Percentiles rank a stretch among this genome's conserved stretches.
These are phyloP conservation scores for Cyrtodaria siliqua DNA, from an alignment of 2,888 invertebrate genomes.

Conservation along the genomic window DNA sequence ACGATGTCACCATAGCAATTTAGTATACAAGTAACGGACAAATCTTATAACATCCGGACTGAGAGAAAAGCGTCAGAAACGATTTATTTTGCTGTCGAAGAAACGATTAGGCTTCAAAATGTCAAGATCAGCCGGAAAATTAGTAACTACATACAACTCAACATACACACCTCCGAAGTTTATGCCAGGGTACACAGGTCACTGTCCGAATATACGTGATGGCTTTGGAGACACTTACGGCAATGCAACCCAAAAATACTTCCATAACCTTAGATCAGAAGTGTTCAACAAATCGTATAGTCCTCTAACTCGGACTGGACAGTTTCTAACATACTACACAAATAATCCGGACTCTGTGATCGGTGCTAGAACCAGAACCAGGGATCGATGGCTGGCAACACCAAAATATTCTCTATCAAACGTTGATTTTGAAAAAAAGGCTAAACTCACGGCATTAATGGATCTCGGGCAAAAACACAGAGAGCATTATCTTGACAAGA, in stretches of 20 bases:
- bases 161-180: conserved; percentile 85
- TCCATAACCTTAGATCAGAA: conserved; percentile 84
- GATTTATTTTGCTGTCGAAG: neutral
- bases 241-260: conserved; percentile 85
- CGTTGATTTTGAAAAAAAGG: conserved; percentile 83
- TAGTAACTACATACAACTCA: conserved; percentile 85
- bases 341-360: conserved; percentile 85
- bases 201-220: conserved; percentile 85
- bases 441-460: conserved; percentile 81
- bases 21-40: too few relatives aligned
- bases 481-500: conserved; percentile 85
- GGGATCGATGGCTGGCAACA: conserved; percentile 83
- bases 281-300: conserved; percentile 83
- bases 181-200: conserved; percentile 86
- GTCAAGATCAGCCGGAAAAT: conserved; percentile 85
- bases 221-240: conserved; percentile 86
- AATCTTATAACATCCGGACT: conserved; percentile 55
- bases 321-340: conserved; percentile 85
- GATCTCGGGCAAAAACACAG: conserved; percentile 84
- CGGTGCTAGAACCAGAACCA: conserved; percentile 81
- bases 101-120: conserved; percentile 50
- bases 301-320: conserved; percentile 83
- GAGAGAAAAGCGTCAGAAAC: too few relatives aligned
- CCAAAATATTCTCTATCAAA: conserved; percentile 84
- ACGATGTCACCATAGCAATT: too few relatives aligned